phyloP scores from a whole-genome alignment of 2,797 vertebrate species.

The Mus caroli region DNA sequence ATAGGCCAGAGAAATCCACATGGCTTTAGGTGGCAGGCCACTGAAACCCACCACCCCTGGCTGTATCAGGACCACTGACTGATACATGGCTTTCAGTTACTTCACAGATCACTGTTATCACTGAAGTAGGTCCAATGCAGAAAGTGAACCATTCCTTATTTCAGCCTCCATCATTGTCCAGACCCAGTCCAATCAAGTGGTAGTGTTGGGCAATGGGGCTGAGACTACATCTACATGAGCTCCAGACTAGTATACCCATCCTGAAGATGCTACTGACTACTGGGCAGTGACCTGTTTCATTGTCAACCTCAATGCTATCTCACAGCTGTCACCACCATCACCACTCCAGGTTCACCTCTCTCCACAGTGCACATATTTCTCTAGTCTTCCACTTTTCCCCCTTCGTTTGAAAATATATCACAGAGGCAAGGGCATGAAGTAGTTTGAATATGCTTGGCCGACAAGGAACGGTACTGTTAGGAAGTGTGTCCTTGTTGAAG shows the following conservation, averaged over 20 bases:
- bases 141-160: neutral
- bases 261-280: neutral
- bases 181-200: neutral
- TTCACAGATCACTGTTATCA: neutral
- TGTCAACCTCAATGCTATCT: neutral
- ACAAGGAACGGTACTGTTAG: neutral
- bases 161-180: neutral
- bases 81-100: neutral
- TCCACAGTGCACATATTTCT: neutral
- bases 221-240: neutral
- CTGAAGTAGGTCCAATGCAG: neutral
- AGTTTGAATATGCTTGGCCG: neutral
- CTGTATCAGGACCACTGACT: neutral
- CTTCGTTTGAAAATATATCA: neutral
- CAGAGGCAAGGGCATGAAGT: neutral
- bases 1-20: neutral
- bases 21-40: neutral
- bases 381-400: neutral
- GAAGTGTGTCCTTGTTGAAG: neutral
- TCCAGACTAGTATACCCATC: neutral
- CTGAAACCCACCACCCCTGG: neutral
- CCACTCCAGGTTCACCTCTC: neutral
- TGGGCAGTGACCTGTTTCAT: neutral
- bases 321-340: neutral
- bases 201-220: neutral